Evolutionary conservation across 2,888 invertebrate species (phyloP), one percentile per base, ranked within the genome.

Genomic region (Cerceris ruficornis): DNA sequence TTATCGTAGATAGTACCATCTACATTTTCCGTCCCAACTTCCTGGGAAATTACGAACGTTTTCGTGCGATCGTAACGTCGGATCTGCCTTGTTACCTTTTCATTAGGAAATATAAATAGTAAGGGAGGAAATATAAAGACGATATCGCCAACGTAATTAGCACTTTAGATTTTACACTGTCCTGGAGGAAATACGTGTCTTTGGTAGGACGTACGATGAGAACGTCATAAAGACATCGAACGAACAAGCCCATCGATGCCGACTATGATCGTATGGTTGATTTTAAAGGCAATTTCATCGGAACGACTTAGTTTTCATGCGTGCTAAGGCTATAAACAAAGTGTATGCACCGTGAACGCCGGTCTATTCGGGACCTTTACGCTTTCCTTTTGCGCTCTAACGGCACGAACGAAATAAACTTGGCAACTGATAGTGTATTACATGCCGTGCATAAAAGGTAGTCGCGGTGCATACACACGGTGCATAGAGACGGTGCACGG

Each of bases 351-450:
- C 28, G 61, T 17, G 13, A 50, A 54, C 61, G 61, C 64, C 39
- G 43, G 67, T 50, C 62, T 55, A 71, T 75, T 70, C 70, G 43
- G 55, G 13, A 61, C 61, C 69, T 77, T 79, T 79, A 79, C 42
- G 49, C 58, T 60, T 73, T 49, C 64, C 55, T 59, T 69, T 58
- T 58, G 17, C 66, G n/a, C n/a, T 57, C 70, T 64, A 69, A 67
- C 62, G 57, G 62, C 58, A 65, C 70, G 50, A 58, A 64, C 68
- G 76, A 69, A 77, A 81, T 77, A 77, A 85, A 74, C 70, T 70
- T 69, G 59, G 78, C 77, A 65, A 72, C 75, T 77, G 85, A 83
- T 85, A 85, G 83, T 64, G 83, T 77, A 74, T 81, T 81, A 72
- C 70, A 72, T 60, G 73, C 60, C 42, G 70, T 69, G 78, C 75